A percentile compares a stretch with the other conserved stretches of the same genome.
Conservation (phyloP, 2,888 invertebrate species). For the Thymelicus sylvestris region DNA sequence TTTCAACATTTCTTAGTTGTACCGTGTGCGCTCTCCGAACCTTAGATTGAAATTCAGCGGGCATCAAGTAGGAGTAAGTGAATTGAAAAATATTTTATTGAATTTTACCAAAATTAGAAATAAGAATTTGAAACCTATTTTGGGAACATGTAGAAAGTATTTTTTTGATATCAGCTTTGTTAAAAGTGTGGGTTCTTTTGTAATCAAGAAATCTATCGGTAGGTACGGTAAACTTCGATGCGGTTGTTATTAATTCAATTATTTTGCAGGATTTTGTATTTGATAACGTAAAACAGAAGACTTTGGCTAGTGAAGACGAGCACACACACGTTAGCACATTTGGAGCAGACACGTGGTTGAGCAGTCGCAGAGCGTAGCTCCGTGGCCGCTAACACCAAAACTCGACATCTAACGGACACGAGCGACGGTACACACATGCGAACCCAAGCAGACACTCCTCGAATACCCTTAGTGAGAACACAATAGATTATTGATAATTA, state of each 20-base stretch:
- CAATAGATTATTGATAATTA: no score
- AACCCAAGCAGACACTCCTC: constrained; percentile 53
- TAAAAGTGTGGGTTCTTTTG: no score
- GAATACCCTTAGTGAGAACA: constrained; percentile 48
- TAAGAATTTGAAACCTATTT: no score
- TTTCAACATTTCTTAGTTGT: constrained; percentile 22
- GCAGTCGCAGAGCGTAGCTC: constrained; percentile 69
- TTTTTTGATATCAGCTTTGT: no score
- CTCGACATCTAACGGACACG: constrained; percentile 81
- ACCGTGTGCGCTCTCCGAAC: constrained; percentile 25
- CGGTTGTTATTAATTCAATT: background rate
- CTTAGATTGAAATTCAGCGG: constrained; percentile 23
- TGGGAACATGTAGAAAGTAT: no score
- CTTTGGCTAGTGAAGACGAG: background rate
- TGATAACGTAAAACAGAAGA: background rate
- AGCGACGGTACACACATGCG: constrained; percentile 68
- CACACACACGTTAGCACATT: constrained; percentile 30
- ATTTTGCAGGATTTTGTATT: background rate
- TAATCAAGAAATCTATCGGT: no score
- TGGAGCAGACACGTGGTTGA: constrained; percentile 48
- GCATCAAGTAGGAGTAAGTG: background rate
- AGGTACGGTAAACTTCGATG: no score
- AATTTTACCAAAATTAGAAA: no score
- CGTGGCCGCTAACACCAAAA: constrained; percentile 77
- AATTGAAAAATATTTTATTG: no score